Conservation (phyloP, 2,113 vertebrate genomes). For the Cinclus cinclus region DNA sequence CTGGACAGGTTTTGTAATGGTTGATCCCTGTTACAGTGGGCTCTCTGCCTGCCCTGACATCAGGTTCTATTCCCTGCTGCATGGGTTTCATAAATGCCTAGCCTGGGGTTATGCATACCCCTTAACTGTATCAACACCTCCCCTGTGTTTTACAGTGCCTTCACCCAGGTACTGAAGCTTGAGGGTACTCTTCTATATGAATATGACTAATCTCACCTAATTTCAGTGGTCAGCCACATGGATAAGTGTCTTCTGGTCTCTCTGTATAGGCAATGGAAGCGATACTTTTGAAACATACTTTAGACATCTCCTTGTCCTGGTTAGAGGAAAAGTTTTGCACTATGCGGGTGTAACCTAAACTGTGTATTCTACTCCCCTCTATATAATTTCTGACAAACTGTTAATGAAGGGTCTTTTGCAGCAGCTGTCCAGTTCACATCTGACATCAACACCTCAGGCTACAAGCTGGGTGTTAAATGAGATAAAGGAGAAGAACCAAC, state of each 20-base stretch:
- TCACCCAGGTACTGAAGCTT: neutral
- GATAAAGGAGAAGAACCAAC: neutral
- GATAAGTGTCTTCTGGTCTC: neutral
- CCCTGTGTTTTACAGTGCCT: neutral
- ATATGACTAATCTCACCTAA: neutral
- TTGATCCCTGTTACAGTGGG: neutral
- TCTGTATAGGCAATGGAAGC: neutral
- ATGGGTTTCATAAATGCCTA: neutral
- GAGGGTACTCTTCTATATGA: neutral
- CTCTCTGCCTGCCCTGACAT: neutral
- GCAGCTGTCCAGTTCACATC: neutral
- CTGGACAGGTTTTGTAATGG: neutral
- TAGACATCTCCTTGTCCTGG: neutral
- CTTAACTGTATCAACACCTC: neutral
- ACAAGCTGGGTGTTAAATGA: neutral
- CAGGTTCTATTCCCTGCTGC: neutral
- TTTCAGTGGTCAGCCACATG: neutral
- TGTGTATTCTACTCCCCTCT: neutral
- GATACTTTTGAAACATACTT: neutral
- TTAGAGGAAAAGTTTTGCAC: neutral
- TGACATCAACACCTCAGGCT: neutral
- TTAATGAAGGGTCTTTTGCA: neutral
- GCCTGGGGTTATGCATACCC: neutral
- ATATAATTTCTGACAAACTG: neutral
- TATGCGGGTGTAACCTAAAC: neutral